Conservation (phyloP, 2,113 vertebrate species). For the Zosterops lateralis region DNA sequence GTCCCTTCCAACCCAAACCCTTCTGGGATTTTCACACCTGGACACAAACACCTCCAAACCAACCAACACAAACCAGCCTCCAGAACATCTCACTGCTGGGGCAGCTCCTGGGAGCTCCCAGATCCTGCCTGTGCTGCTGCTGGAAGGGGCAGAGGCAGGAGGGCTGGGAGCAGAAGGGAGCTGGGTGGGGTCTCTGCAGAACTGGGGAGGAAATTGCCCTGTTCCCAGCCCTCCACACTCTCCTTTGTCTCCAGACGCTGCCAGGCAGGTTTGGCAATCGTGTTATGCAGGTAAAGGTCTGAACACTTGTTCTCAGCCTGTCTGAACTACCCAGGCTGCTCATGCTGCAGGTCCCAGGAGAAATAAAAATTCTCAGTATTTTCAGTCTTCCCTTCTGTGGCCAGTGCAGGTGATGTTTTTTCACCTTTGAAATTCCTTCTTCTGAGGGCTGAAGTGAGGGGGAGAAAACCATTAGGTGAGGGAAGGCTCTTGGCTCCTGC, state of each 20-base stretch:
- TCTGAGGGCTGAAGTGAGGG: not conserved
- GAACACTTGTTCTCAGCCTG: not conserved
- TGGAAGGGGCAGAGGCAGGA: not conserved
- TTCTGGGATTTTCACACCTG: not conserved
- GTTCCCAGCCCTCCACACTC: not conserved
- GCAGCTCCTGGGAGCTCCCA: not conserved
- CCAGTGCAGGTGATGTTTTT: not conserved
- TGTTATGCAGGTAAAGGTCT: not conserved
- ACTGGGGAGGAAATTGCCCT: fast-evolving
- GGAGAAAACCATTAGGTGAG: not conserved
- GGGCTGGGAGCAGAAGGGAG: not conserved
- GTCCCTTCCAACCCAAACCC: not conserved
- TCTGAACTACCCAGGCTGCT: not conserved
- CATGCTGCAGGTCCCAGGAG: not conserved
- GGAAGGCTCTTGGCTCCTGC: not conserved
- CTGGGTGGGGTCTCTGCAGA: not conserved
- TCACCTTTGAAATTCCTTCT: conserved; percentile 24
- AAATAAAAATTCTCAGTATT: conserved; percentile 30
- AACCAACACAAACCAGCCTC: not conserved
- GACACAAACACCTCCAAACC: fast-evolving
- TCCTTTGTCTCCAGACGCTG: fast-evolving
- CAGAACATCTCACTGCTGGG: not conserved
- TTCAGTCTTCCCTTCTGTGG: not conserved
- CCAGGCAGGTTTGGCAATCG: not conserved
- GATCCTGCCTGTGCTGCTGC: not conserved